Evolutionary conservation across 53 echinoderm and acorn worm genomes (phyloP).

Genomic region (Echinometra lucunter): DNA sequence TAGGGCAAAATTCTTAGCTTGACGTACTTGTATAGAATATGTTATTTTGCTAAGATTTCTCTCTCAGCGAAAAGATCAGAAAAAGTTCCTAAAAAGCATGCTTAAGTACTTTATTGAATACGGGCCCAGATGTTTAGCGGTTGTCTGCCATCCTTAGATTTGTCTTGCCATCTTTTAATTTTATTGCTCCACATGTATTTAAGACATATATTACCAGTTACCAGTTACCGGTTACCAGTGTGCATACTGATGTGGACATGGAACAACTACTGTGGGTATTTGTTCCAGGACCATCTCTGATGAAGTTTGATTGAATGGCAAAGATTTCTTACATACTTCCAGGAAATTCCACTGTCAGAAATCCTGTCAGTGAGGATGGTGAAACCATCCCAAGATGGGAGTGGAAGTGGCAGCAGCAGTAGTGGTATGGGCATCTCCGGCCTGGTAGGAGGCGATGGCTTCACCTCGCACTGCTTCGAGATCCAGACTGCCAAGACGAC

Average conservation of each 20-base stretch:
- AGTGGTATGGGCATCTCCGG: neutral
- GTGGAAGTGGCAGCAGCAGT: constrained; percentile 50
- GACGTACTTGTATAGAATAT: too few relatives aligned
- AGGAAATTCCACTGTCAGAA: constrained; percentile 99
- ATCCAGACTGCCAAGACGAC: constrained; percentile 91
- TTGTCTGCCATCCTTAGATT: neutral
- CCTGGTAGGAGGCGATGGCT: constrained; percentile 63
- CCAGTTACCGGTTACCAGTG: neutral
- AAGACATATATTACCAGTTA: neutral
- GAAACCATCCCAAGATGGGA: constrained; percentile 65
- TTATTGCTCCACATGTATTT: too few relatives aligned
- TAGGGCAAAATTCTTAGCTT: too few relatives aligned
- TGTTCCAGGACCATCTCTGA: too few relatives aligned
- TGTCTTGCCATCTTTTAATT: too few relatives aligned
- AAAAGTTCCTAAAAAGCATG: too few relatives aligned
- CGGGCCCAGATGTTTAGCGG: too few relatives aligned
- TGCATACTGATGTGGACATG: neutral
- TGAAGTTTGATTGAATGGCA: neutral
- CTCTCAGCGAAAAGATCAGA: too few relatives aligned
- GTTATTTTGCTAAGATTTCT: too few relatives aligned
- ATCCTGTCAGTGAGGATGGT: constrained; percentile 85
- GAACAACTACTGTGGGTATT: neutral
- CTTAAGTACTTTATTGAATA: too few relatives aligned
- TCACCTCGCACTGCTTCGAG: constrained; percentile 93
- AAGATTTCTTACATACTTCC: neutral